Percentiles rank a stretch among this genome's conserved stretches.
Conservation (phyloP, 2,888 invertebrate species). For the Sepiola atlantica region DNA sequence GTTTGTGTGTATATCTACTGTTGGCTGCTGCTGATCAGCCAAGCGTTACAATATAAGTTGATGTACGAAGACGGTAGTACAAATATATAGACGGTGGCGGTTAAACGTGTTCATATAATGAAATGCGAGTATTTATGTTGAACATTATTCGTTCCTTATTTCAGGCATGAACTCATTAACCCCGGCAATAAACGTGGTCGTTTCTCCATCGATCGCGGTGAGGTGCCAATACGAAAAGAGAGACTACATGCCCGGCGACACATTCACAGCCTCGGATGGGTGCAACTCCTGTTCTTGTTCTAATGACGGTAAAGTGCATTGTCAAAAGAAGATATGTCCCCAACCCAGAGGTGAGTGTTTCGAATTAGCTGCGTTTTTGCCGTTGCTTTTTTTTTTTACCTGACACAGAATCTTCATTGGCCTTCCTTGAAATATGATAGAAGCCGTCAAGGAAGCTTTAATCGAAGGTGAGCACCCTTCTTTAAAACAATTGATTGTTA, state of each 20-base stretch:
- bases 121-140: too few species aligned
- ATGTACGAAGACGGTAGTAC: too few species aligned
- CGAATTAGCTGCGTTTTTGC: neutral
- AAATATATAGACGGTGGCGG: too few species aligned
- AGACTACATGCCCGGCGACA: neutral
- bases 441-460: too few species aligned
- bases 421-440: too few species aligned
- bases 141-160: neutral
- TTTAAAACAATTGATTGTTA: too few species aligned
- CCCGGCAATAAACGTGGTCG: neutral
- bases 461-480: too few species aligned
- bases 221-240: neutral
- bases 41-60: too few species aligned
- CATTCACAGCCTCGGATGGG: neutral
- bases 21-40: too few species aligned
- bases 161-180: neutral
- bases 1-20: too few species aligned
- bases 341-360: neutral
- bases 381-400: neutral
- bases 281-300: neutral
- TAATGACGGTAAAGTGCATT: neutral
- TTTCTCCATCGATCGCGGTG: neutral
- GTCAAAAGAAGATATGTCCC: neutral
- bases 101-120: neutral
- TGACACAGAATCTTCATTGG: too few species aligned